These are phyloP conservation scores for Drosophila melanogaster DNA, from an alignment of 1,140 invertebrate species.

Conservation along the genomic window Release_6_plus_ISO1_MT NT_033777.3:7521001-7521500, in stretches of 20 bases:
- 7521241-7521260: conserved; percentile 87
- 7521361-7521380: conserved; percentile 86
- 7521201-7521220: conserved; percentile 72
- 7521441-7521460: conserved; percentile 83
- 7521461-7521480: conserved; percentile 69
- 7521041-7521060: conserved; percentile 74
- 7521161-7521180: conserved; percentile 85
- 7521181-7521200: conserved; percentile 87
- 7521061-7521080: conserved; percentile 74
- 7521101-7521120: too few species aligned
- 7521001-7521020: conserved; percentile 88
- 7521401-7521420: conserved; percentile 87
- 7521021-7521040: conserved; percentile 88
- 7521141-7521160: conserved; percentile 85
- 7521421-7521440: conserved; percentile 68
- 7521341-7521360: too few species aligned
- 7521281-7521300: conserved; percentile 43
- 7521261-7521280: conserved; percentile 67
- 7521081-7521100: too few species aligned
- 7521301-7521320: too few species aligned
- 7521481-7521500: conserved; percentile 78
- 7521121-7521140: conserved; percentile 75
- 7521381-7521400: conserved; percentile 90
- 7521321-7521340: too few species aligned
- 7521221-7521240: conserved; percentile 87